phyloP scores from a whole-genome alignment of 2,113 vertebrate species.

The Oxyura jamaicensis region DNA sequence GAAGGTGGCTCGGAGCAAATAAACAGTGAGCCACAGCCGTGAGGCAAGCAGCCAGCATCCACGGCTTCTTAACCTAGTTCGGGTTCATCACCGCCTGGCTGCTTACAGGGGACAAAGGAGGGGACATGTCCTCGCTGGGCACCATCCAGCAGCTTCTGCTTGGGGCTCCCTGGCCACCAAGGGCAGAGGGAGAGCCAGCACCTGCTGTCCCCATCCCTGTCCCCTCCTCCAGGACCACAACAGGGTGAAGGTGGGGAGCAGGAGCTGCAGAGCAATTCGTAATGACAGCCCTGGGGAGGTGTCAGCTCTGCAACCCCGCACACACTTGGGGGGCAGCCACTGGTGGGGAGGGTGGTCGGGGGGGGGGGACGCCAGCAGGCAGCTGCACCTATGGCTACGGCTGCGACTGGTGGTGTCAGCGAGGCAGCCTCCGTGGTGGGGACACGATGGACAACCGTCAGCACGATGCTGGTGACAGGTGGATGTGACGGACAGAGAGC shows the following conservation, averaged over 20 bases:
- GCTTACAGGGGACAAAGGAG: neutral
- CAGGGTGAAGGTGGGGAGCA: neutral
- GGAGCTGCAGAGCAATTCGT: neutral
- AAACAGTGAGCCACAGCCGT: fast-evolving
- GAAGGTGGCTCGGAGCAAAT: neutral
- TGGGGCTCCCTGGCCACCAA: neutral
- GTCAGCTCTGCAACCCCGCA: neutral
- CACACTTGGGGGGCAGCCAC: fast-evolving
- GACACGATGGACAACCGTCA: neutral
- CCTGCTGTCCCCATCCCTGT: neutral
- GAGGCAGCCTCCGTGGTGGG: neutral
- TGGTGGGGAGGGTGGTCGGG: neutral
- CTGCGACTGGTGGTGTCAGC: neutral
- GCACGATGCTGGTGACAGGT: neutral
- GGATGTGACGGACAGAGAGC: neutral
- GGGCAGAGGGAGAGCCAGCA: neutral
- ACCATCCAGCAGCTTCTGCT: neutral
- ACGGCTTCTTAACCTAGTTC: neutral
- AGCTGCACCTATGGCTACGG: fast-evolving
- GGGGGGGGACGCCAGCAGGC: neutral
- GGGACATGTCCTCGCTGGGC: neutral
- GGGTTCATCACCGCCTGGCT: fast-evolving
- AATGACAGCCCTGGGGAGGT: neutral
- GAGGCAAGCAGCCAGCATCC: neutral
- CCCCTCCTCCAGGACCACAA: fast-evolving